Evolutionary conservation across 2,797 vertebrate genomes (phyloP).

Genomic region (Argyrosomus regius): DNA sequence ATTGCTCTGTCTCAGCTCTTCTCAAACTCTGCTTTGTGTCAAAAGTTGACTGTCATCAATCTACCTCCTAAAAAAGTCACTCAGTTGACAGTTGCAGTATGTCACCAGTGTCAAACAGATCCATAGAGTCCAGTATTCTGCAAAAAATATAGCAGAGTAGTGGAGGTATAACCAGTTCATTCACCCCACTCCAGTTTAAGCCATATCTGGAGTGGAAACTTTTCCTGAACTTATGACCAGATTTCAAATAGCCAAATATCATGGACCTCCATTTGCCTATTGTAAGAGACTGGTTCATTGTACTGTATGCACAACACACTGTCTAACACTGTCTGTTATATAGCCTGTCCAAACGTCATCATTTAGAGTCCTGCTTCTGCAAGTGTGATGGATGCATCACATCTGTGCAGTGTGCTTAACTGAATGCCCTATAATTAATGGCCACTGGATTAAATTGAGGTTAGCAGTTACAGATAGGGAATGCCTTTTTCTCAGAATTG

Average conservation of each 20-base stretch:
- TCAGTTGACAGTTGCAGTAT: not conserved
- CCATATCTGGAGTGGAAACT: constrained; percentile 62
- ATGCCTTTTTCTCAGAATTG: constrained; percentile 57
- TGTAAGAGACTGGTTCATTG: constrained; percentile 13
- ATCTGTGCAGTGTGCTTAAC: constrained; percentile 48
- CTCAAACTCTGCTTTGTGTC: not conserved
- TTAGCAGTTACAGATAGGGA: constrained; percentile 38
- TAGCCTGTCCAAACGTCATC: constrained; percentile 30
- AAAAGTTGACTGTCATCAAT: not conserved
- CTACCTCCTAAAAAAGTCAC: not conserved
- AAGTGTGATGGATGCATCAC: constrained; percentile 56
- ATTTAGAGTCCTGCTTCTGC: constrained; percentile 8
- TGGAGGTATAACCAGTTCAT: constrained; percentile 15
- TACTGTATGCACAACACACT: constrained; percentile 17
- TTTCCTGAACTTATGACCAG: constrained; percentile 38
- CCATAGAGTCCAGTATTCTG: not conserved
- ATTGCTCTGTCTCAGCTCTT: not conserved
- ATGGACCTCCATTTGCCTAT: constrained; percentile 10
- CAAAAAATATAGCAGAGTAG: not conserved
- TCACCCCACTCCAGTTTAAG: not conserved
- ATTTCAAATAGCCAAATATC: constrained; percentile 32
- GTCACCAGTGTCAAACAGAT: not conserved
- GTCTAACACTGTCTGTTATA: constrained; percentile 29
- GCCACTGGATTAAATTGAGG: constrained; percentile 17
- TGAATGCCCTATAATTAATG: constrained; percentile 46